phyloP scores from a whole-genome alignment of 2,888 invertebrate genomes.

The Himalopsyche kuldschensis region DNA sequence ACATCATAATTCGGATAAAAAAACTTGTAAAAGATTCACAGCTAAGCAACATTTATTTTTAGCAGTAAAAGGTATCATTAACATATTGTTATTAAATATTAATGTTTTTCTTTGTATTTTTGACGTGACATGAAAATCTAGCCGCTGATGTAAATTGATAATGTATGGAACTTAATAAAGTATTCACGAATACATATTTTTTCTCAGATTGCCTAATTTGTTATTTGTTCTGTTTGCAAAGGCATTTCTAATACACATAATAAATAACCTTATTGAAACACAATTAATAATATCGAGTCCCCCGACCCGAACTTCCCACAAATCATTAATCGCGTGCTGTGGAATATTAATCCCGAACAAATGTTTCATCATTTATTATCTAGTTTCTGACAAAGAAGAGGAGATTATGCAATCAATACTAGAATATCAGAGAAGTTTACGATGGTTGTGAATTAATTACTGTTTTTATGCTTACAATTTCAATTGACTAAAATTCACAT shows the following conservation, averaged over 20 bases:
- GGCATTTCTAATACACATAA: background rate
- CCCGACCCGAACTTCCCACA: slow-evolving; percentile 2
- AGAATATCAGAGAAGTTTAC: background rate
- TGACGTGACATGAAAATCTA: too few relatives aligned
- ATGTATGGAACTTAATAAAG: background rate
- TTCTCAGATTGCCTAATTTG: background rate
- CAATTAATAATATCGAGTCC: background rate
- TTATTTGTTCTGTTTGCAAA: background rate
- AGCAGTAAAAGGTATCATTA: too few relatives aligned
- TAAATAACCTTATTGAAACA: background rate
- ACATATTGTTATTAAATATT: too few relatives aligned
- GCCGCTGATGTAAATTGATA: background rate
- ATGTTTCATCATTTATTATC: slow-evolving; percentile 8
- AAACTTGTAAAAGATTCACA: too few relatives aligned
- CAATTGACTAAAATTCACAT: too few relatives aligned
- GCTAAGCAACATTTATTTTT: too few relatives aligned
- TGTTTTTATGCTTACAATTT: background rate
- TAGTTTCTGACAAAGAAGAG: background rate
- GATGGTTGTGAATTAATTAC: background rate
- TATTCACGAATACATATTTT: background rate
- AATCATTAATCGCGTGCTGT: slow-evolving; percentile 13
- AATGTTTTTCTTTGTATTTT: background rate
- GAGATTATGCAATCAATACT: background rate
- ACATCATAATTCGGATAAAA: too few relatives aligned
- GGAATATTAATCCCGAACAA: slow-evolving; percentile 18